Conservation (phyloP, 92 coral and sea anemone species). For the Porites cylindrica region DNA sequence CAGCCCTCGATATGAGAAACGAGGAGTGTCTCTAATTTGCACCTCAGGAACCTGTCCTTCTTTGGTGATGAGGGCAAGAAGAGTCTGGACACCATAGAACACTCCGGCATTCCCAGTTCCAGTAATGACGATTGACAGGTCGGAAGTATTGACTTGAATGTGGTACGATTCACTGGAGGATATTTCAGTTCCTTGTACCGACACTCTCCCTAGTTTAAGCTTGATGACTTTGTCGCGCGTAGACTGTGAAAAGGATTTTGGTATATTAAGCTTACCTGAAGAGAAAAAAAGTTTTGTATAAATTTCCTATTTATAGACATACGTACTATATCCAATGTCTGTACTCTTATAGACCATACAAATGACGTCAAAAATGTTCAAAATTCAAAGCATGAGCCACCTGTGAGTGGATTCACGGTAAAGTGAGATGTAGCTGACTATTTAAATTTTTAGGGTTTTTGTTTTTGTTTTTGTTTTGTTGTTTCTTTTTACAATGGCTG, state of each 20-base stretch:
- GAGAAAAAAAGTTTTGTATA: not conserved
- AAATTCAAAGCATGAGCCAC: too few species aligned
- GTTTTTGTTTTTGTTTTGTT: too few species aligned
- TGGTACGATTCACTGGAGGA: slow-evolving; percentile 78
- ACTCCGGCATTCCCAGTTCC: slow-evolving; percentile 73
- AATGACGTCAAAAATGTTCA: too few species aligned
- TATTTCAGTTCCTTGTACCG: not conserved
- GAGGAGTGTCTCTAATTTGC: slow-evolving; percentile 75
- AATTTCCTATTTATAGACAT: not conserved
- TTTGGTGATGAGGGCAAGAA: slow-evolving; percentile 62
- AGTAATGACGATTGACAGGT: slow-evolving; percentile 50
- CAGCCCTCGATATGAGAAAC: slow-evolving; percentile 91
- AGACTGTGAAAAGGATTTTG: slow-evolving; percentile 4
- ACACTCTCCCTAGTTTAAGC: not conserved
- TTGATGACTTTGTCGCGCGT: slow-evolving; percentile 3
- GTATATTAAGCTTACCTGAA: slow-evolving; percentile 16
- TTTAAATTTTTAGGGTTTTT: too few species aligned
- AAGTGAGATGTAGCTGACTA: too few species aligned
- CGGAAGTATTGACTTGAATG: slow-evolving; percentile 45
- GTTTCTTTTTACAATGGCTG: too few species aligned
- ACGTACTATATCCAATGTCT: too few species aligned
- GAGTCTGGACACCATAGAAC: slow-evolving; percentile 91
- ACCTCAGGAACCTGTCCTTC: slow-evolving; percentile 68
- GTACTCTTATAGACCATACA: too few species aligned
- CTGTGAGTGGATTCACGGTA: too few species aligned